Base-by-base conservation (phyloP, 2,888 invertebrate species). In the Melanotus villosus region DNA sequence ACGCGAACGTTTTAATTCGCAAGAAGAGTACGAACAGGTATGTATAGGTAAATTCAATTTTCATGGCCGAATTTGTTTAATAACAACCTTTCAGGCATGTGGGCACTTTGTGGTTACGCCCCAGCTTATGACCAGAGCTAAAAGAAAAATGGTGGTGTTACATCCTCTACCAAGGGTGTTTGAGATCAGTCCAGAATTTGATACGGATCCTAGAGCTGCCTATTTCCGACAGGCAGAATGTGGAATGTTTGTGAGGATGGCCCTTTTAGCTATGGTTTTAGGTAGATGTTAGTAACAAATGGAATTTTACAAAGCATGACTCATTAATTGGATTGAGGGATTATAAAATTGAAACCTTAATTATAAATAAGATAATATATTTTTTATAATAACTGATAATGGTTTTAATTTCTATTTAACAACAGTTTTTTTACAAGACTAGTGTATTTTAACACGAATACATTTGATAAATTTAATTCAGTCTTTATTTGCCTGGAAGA, bases 201-300 rank as follows among this genome's bases (percentile, higher is more conserved):
- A 99, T 86, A 92, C 92, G 0, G 99, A 99, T 86, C 96, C 97
- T 0, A 88, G 99, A 56, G 99, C 99, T 0, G 99, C 98, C 0
- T 99, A 99, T 86, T 99, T 99, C 89, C 89, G 99, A 16, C 99
- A 99, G 86, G 98, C 97, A 0, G 97, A 98, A 84, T 95, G 96
- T 81, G 99, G 99, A 72, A 95, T 99, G 93, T 99, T 96, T 81
- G 96, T 99, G 14, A 90, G 99, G 58, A 99, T 99, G 99, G 98
- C 99, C 0, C 86, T 99, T 1, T 87, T 99, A 14, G 93, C 97
- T 0, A 94, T 96, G 90, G 93, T 98, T 1, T 88, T 97, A 10
- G 96, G 95, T 57, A 84, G 79, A 76, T 83, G 81, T 74, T 84
- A 75, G n/a, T n/a, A n/a, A n/a, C n/a, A n/a, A n/a, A n/a, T n/a